These are phyloP conservation scores for Penaeus chinensis DNA, from an alignment of 1,140 invertebrate genomes.

Conservation along the genomic window DNA sequence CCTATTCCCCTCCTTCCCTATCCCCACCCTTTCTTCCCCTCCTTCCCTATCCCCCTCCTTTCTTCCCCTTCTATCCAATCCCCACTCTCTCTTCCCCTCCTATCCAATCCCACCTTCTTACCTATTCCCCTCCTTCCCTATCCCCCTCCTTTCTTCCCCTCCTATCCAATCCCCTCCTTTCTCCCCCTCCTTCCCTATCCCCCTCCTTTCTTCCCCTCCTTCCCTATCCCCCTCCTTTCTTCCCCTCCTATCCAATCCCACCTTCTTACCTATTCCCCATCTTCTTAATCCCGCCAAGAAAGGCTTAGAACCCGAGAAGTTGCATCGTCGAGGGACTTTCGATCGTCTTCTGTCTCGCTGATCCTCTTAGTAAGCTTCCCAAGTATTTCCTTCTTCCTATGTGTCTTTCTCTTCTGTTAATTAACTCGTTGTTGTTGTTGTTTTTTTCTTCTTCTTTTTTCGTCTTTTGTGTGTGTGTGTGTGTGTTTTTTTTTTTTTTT, in stretches of 20 bases:
- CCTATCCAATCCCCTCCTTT: not conserved
- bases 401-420: too few relatives aligned
- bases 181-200: not conserved
- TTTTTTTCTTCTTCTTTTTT: too few relatives aligned
- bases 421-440: too few relatives aligned
- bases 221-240: not conserved
- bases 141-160: not conserved
- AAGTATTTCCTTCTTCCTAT: too few relatives aligned
- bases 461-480: too few relatives aligned
- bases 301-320: too few relatives aligned
- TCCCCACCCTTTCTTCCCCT: not conserved
- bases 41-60: not conserved
- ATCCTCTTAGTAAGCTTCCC: too few relatives aligned
- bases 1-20: not conserved
- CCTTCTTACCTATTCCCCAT: not conserved
- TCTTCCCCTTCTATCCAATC: not conserved
- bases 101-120: too few relatives aligned
- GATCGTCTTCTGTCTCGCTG: too few relatives aligned
- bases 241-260: not conserved
- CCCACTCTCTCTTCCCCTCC: too few relatives aligned
- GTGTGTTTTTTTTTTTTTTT: too few relatives aligned
- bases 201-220: not conserved
- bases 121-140: not conserved
- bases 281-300: not conserved
- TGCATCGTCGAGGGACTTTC: too few relatives aligned